These are phyloP conservation scores for Pachyseris speciosa DNA, from an alignment of 64 coral and sea anemone species.

Conservation along the genomic window DNA sequence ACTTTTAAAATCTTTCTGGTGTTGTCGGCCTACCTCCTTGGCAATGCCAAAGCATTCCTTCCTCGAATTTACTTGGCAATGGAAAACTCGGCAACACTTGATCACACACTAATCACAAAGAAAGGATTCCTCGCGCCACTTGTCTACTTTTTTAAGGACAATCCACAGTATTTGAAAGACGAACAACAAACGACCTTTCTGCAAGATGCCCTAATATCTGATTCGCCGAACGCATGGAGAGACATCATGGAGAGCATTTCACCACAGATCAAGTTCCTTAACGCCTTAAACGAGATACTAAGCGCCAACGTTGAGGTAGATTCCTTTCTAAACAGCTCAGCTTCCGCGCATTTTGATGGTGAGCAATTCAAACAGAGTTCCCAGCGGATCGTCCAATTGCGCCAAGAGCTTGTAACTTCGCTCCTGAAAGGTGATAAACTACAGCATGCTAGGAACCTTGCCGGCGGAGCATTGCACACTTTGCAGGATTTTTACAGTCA, in stretches of 20 bases:
- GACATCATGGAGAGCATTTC: conserved; percentile 46
- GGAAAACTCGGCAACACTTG: neutral
- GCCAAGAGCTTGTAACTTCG: conserved; percentile 46
- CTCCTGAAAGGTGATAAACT: conserved; percentile 58
- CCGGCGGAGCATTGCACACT: conserved; percentile 72
- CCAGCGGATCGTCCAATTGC: conserved; percentile 36
- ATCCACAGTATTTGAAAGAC: conserved; percentile 64
- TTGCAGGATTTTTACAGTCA: conserved; percentile 88
- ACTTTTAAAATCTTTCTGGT: neutral
- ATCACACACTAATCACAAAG: conserved; percentile 35
- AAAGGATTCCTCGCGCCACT: neutral
- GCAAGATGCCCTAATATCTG: neutral
- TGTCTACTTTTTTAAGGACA: neutral
- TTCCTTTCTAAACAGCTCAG: neutral
- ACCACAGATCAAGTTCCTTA: conserved; percentile 60
- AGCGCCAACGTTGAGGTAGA: conserved; percentile 71
- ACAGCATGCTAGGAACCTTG: conserved; percentile 57
- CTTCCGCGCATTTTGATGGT: conserved; percentile 77
- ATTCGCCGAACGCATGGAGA: neutral
- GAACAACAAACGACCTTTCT: conserved; percentile 9
- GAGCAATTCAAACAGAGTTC: conserved; percentile 56
- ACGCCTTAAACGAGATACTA: conserved; percentile 73
- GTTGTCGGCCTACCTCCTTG: neutral
- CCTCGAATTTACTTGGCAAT: neutral
- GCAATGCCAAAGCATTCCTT: neutral